Conservation (phyloP, 1,140 invertebrate species). For the Zophobas atratus region DNA sequence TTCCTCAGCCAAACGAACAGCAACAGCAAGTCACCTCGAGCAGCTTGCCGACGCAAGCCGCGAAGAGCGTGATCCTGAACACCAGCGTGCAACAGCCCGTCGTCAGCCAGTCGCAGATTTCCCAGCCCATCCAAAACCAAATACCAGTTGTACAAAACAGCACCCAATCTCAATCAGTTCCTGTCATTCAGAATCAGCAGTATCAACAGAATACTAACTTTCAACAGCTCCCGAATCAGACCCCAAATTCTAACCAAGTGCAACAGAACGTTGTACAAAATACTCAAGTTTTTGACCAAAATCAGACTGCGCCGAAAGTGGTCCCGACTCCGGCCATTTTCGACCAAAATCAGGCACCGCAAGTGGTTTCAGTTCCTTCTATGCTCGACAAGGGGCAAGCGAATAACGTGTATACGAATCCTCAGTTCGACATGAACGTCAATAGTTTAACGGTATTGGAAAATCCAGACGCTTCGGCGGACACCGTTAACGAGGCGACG, state of each 20-base stretch:
- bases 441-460: conserved; percentile 62
- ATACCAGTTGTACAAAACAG: conserved; percentile 54
- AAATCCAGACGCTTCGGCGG: conserved; percentile 49
- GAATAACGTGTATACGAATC: conserved; percentile 63
- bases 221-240: conserved; percentile 49
- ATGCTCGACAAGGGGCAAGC: conserved; percentile 56
- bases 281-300: conserved; percentile 37
- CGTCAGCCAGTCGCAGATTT: conserved; percentile 52
- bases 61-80: conserved; percentile 65
- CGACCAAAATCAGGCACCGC: conserved; percentile 41
- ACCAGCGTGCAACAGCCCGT: conserved; percentile 55
- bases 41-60: conserved; percentile 61
- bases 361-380: conserved; percentile 48
- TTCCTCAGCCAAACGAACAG: conserved; percentile 57
- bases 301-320: conserved; percentile 48
- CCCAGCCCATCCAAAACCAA: conserved; percentile 54
- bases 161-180: conserved; percentile 49
- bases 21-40: conserved; percentile 50
- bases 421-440: conserved; percentile 62
- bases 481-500: conserved; percentile 53
- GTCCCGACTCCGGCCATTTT: conserved; percentile 45
- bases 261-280: conserved; percentile 22
- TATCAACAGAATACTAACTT: conserved; percentile 58
- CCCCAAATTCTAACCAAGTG: conserved; percentile 44
- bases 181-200: conserved; percentile 53